Evolutionary conservation across 2,888 invertebrate species (phyloP).

Genomic region (Cyrtodaria siliqua): DNA sequence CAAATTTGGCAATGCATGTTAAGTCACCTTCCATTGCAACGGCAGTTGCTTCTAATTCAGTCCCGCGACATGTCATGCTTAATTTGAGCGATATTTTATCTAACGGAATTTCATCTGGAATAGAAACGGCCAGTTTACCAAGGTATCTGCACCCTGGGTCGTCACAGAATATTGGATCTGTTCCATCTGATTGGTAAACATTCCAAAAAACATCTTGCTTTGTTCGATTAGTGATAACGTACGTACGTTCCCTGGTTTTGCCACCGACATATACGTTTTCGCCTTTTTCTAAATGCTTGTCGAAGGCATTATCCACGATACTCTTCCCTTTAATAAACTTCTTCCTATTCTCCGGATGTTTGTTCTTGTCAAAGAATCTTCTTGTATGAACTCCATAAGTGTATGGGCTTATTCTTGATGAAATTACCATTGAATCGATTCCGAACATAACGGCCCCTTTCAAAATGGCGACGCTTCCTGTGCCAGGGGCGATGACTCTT

Average conservation of each 20-base stretch:
- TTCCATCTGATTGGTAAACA: constrained; percentile 44
- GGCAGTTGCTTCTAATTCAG: constrained; percentile 55
- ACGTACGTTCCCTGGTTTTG: constrained; percentile 20
- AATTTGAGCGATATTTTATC: constrained; percentile 25
- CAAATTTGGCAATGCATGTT: constrained; percentile 25
- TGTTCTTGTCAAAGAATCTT: constrained; percentile 22
- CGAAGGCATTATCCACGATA: constrained; percentile 50
- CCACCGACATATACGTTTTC: constrained; percentile 46
- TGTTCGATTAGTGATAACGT: constrained; percentile 31
- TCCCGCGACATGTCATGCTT: constrained; percentile 55
- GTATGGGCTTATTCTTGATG: constrained; percentile 53
- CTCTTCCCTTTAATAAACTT: constrained; percentile 30
- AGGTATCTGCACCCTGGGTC: constrained; percentile 39
- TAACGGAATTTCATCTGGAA: constrained; percentile 17
- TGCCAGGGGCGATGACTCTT: constrained; percentile 45
- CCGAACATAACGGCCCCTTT: constrained; percentile 66
- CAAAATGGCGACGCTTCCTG: constrained; percentile 50
- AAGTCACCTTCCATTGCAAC: constrained; percentile 5
- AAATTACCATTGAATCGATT: constrained; percentile 53
- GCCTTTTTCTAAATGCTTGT: constrained; percentile 48
- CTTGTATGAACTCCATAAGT: constrained; percentile 65
- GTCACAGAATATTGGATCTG: constrained; percentile 50
- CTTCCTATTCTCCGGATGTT: constrained; percentile 17
- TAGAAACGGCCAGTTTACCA: constrained; percentile 39
- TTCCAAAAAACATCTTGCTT: constrained; percentile 51